Evolutionary conservation across 2,797 vertebrate species (phyloP), one percentile per base, ranked within the genome.

Genomic region (Spinus pinus): DNA sequence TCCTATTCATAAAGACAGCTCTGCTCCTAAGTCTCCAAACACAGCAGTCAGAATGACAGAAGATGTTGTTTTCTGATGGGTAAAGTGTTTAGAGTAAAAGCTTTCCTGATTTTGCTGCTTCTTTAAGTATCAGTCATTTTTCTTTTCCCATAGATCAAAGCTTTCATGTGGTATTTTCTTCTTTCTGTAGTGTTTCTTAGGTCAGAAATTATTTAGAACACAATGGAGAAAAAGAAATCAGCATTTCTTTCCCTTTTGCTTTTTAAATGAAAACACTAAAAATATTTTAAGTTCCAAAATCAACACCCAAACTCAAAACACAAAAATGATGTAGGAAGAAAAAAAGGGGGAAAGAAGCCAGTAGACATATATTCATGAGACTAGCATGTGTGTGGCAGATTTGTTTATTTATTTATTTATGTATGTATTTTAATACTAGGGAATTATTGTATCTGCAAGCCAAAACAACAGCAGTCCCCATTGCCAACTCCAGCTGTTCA

Each of bases 401-500:
- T 58, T 57, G 24, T 64, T 78, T 58, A 60, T 71, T 53, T 75
- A 51, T 77, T 84, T 75, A 62, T 44, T 61, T 64, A 91, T 77
- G 41, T 73, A 7, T 1, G 0, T 44, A 21, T 53, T 18, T 82
- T 90, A 89, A 62, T 95, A 69, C 77, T 21, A 47, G 81, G 74
- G 74, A 85, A 89, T 95, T 94, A 93, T 94, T 95, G 64, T 96
- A 90, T 95, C 93, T 96, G 87, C 71, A 5, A 95, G 95, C 96
- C 95, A 97, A 96, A 96, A 96, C 94, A 96, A 96, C 83, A 88
- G 79, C 78, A 86, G 67, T 96, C 75, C 86, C 81, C 75, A 61
- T 94, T 90, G 92, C 86, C 90, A 95, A 25, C 92, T 97, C 96
- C 95, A 97, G 96, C 95, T 97, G 95, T 93, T 97, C 78, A 66